These are phyloP conservation scores for Pollenia labialis DNA, from an alignment of 2,888 invertebrate genomes.

Conservation along the genomic window DNA sequence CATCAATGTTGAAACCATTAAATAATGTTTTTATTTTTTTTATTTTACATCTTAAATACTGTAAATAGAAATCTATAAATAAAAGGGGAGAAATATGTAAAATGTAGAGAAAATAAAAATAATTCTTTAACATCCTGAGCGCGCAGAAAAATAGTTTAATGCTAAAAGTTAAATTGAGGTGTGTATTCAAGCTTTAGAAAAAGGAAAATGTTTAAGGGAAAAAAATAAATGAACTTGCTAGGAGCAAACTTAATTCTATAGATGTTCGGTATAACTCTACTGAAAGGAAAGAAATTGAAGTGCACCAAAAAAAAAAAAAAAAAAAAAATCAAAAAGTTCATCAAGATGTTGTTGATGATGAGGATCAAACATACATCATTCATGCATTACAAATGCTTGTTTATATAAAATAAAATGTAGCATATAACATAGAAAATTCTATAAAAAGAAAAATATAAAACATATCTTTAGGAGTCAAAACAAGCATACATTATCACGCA, in stretches of 20 bases:
- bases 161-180: slow-evolving; percentile 28
- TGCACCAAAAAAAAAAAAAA: background rate
- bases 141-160: slow-evolving; percentile 18
- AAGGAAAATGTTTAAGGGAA: background rate
- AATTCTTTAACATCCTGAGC: slow-evolving; percentile 13
- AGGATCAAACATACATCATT: slow-evolving; percentile 58
- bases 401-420: slow-evolving; percentile 48
- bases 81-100: slow-evolving; percentile 18
- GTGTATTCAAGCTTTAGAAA: background rate
- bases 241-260: slow-evolving; percentile 27
- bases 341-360: slow-evolving; percentile 45
- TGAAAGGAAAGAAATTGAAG: background rate
- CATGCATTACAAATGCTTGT: slow-evolving; percentile 63
- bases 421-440: slow-evolving; percentile 5
- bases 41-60: background rate
- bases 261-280: background rate
- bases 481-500: slow-evolving; percentile 43
- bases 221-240: slow-evolving; percentile 29
- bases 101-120: slow-evolving; percentile 6
- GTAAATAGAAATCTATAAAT: slow-evolving; percentile 42
- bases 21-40: slow-evolving; percentile 29
- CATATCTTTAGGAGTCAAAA: slow-evolving; percentile 61
- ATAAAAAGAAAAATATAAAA: slow-evolving; percentile 10
- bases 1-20: slow-evolving; percentile 63
- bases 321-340: slow-evolving; percentile 24